Percentiles rank a stretch among this genome's conserved stretches.
phyloP scores from a whole-genome alignment of 1,140 invertebrate genomes.

The Neodiprion lecontei region DNA sequence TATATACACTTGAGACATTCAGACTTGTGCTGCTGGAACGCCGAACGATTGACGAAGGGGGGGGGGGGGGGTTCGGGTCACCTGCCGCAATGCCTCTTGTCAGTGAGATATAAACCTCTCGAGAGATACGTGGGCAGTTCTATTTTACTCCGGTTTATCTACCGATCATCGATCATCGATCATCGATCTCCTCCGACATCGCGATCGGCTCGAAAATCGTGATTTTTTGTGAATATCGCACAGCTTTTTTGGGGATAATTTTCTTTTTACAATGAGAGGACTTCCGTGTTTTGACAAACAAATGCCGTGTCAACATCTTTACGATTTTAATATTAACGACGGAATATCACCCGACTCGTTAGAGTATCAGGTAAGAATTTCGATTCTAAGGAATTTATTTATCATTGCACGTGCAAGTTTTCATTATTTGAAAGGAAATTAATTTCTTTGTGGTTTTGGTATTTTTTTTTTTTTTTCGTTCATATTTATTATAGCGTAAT shows the following conservation, averaged over 20 bases:
- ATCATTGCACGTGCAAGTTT: background rate
- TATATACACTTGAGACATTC: too few relatives aligned
- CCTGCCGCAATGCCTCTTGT: background rate
- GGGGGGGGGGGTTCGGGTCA: background rate
- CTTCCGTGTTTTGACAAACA: conserved; percentile 25
- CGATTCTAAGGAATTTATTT: too few relatives aligned
- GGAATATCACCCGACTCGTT: conserved; percentile 10
- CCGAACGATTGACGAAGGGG: background rate
- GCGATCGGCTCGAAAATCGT: too few relatives aligned
- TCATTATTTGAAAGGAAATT: background rate
- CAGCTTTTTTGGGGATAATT: background rate
- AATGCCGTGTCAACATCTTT: background rate
- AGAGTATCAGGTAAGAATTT: conserved; percentile 14
- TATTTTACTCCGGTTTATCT: background rate
- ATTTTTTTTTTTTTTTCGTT: too few relatives aligned
- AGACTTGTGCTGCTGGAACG: background rate
- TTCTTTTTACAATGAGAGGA: conserved; percentile 15
- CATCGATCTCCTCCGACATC: too few relatives aligned
- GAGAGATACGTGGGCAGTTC: background rate
- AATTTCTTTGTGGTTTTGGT: background rate
- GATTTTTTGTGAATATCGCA: too few relatives aligned
- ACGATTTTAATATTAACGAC: background rate
- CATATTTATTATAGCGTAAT: too few relatives aligned
- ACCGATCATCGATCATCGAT: background rate
- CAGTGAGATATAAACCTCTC: background rate